Percentiles rank a stretch among this genome's conserved stretches.
phyloP scores from a whole-genome alignment of 2,113 vertebrate species.

The Nycticebus coucang region DNA sequence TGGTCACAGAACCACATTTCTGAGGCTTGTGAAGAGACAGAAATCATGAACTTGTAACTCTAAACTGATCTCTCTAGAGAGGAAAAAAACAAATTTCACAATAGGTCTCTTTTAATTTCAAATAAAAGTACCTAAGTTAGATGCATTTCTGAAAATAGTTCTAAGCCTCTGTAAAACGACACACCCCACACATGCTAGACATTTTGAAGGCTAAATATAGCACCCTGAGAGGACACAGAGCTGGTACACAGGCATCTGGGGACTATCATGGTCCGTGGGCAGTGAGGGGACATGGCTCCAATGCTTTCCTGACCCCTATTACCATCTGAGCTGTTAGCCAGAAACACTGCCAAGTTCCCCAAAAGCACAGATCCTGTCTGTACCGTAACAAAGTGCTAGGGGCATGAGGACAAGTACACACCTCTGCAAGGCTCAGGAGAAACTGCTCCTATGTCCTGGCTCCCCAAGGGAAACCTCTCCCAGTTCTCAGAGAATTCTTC shows the following conservation, averaged over 20 bases:
- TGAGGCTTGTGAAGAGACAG: background rate
- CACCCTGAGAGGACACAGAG: background rate
- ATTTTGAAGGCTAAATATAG: slow-evolving; percentile 40
- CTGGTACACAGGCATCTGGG: background rate
- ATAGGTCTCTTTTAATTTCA: slow-evolving; percentile 1
- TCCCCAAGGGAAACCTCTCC: background rate
- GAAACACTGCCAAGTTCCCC: background rate
- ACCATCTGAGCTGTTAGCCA: background rate
- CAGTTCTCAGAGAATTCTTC: background rate
- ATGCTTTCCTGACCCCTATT: background rate
- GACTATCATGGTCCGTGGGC: background rate
- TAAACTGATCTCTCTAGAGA: background rate
- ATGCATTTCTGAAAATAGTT: slow-evolving; percentile 50
- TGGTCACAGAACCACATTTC: background rate
- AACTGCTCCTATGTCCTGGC: background rate
- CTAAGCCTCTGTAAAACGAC: background rate
- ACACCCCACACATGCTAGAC: background rate
- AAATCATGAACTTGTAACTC: background rate
- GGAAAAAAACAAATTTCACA: background rate
- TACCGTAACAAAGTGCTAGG: background rate
- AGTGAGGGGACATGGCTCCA: background rate
- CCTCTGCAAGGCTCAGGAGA: background rate
- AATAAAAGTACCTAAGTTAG: slow-evolving; percentile 23
- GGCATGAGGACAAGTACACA: background rate
- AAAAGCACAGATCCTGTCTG: background rate